These are phyloP conservation scores for Lutjanus campechanus DNA, from an alignment of 2,797 vertebrate species.

Conservation along the genomic window DNA sequence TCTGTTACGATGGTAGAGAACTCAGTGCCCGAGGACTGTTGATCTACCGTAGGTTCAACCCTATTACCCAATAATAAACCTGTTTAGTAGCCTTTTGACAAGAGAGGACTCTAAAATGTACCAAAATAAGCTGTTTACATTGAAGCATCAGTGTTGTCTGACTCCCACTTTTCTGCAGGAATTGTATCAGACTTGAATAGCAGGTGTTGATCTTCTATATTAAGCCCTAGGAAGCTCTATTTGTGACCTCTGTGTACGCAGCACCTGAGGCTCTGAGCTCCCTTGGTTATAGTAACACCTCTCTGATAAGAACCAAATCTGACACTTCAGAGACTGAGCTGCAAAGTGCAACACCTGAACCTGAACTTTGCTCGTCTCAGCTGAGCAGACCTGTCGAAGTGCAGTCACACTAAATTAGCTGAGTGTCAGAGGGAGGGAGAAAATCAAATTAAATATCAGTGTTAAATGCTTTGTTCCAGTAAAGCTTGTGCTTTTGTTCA, in stretches of 20 bases:
- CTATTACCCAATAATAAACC: too few species aligned
- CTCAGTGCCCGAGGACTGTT: too few species aligned
- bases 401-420: neutral
- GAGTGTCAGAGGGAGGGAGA: neutral
- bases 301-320: slow-evolving; percentile 19
- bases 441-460: neutral
- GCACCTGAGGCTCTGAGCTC: slow-evolving; percentile 1
- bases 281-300: slow-evolving; percentile 1
- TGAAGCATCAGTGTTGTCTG: too few species aligned
- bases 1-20: too few species aligned
- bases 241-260: neutral
- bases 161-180: neutral
- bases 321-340: slow-evolving; percentile 33
- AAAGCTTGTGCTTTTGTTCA: neutral
- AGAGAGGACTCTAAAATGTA: neutral
- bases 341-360: slow-evolving; percentile 45
- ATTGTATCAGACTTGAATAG: neutral
- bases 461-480: neutral
- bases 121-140: neutral
- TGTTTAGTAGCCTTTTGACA: neutral
- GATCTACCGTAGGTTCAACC: too few species aligned
- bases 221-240: neutral
- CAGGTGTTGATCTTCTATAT: neutral
- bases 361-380: slow-evolving; percentile 27
- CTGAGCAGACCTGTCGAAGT: slow-evolving; percentile 38